Conservation (phyloP, 1,140 invertebrate genomes). For the Meloidogyne floridensis region DNA sequence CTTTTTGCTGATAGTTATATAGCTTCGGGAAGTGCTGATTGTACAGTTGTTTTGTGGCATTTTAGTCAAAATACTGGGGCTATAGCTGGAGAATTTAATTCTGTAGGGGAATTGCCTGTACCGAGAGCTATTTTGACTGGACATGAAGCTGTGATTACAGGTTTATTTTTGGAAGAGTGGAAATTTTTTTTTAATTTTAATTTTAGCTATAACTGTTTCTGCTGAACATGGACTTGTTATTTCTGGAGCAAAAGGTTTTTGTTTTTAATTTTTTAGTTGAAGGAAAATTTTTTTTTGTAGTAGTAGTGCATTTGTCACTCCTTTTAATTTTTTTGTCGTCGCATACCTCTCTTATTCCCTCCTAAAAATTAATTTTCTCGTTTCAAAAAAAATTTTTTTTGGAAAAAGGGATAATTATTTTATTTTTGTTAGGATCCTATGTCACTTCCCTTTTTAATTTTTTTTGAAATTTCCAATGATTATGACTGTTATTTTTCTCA, state of each 20-base stretch:
- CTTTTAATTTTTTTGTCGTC: not conserved
- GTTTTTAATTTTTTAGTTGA: not conserved
- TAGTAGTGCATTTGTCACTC: not conserved
- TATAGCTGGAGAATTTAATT: conserved; percentile 83
- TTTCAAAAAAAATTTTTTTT: not conserved
- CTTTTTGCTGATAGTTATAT: conserved; percentile 98
- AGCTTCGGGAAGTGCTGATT: conserved; percentile 93
- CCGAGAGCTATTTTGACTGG: conserved; percentile 93
- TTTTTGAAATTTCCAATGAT: too few relatives aligned
- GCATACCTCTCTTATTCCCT: too few relatives aligned
- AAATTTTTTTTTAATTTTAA: conserved; percentile 4
- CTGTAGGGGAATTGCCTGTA: conserved; percentile 76
- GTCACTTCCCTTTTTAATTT: too few relatives aligned
- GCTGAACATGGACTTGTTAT: conserved; percentile 96
- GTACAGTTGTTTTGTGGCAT: conserved; percentile 95
- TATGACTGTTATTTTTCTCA: too few relatives aligned
- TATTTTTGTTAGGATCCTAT: too few relatives aligned
- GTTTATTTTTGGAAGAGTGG: not conserved
- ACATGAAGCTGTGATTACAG: conserved; percentile 87
- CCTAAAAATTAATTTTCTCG: too few relatives aligned
- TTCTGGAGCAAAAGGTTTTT: conserved; percentile 74
- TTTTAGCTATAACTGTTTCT: conserved; percentile 83
- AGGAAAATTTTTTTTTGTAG: not conserved
- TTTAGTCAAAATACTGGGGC: conserved; percentile 92
- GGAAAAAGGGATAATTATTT: too few relatives aligned